These are phyloP conservation scores for Polietes domitor DNA, from an alignment of 2,888 invertebrate species.

Conservation along the genomic window DNA sequence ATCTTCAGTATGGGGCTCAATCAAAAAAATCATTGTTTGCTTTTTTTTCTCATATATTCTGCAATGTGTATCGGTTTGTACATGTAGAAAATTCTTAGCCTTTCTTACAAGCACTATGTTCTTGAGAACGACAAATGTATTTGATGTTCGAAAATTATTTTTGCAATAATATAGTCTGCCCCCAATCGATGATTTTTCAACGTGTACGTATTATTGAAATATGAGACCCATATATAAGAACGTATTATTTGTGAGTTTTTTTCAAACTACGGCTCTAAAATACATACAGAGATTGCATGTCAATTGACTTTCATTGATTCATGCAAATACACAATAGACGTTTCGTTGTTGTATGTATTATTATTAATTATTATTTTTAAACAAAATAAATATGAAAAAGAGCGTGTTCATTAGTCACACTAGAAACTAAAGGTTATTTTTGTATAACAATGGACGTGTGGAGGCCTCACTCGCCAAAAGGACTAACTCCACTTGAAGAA, in stretches of 20 bases:
- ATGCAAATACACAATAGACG: constrained; percentile 10
- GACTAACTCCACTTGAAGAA: too few species aligned
- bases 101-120: too few species aligned
- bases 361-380: constrained; percentile 4
- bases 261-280: not conserved
- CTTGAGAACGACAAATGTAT: too few species aligned
- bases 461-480: too few species aligned
- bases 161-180: too few species aligned
- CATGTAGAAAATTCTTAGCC: too few species aligned
- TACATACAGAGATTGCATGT: constrained; percentile 5
- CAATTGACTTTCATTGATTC: constrained; percentile 28
- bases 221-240: not conserved
- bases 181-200: too few species aligned
- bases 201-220: not conserved
- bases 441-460: not conserved
- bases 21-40: not conserved
- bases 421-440: not conserved
- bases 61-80: not conserved
- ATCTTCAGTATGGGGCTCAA: not conserved
- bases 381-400: not conserved
- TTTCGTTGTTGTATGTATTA: not conserved
- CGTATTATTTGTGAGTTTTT: not conserved
- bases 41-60: not conserved
- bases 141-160: too few species aligned
- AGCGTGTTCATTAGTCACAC: constrained; percentile 12